Conservation (phyloP, 2,113 vertebrate genomes). For the Martes martes region DNA sequence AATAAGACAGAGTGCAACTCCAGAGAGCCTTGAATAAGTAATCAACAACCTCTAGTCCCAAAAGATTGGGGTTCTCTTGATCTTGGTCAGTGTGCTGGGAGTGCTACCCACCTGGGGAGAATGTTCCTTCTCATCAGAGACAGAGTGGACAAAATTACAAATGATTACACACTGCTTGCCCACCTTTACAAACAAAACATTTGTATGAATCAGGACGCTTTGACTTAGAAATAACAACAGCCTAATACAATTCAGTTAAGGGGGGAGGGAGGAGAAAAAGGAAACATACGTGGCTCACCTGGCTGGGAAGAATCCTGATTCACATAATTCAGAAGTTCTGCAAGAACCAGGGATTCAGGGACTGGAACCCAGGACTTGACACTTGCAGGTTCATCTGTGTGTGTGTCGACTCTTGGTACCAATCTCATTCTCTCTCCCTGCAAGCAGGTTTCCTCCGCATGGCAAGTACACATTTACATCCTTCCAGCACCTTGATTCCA, state of each 20-base stretch:
- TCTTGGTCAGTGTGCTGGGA: background rate
- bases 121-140: background rate
- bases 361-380: background rate
- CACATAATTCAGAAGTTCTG: background rate
- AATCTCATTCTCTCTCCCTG: background rate
- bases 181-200: background rate
- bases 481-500: background rate
- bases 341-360: background rate
- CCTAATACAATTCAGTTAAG: background rate
- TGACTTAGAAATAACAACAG: background rate
- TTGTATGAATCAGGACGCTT: background rate
- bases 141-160: background rate
- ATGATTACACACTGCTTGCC: background rate
- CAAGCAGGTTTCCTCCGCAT: background rate
- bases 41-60: background rate
- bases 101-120: background rate
- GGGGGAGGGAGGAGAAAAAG: background rate
- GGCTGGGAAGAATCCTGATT: background rate
- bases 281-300: background rate
- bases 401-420: too few species aligned
- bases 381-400: background rate
- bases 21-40: background rate
- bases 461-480: background rate
- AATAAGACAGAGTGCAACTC: background rate
- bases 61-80: background rate